Base-by-base conservation (phyloP, 2,888 invertebrate species). In the Agrochola lychnidis region DNA sequence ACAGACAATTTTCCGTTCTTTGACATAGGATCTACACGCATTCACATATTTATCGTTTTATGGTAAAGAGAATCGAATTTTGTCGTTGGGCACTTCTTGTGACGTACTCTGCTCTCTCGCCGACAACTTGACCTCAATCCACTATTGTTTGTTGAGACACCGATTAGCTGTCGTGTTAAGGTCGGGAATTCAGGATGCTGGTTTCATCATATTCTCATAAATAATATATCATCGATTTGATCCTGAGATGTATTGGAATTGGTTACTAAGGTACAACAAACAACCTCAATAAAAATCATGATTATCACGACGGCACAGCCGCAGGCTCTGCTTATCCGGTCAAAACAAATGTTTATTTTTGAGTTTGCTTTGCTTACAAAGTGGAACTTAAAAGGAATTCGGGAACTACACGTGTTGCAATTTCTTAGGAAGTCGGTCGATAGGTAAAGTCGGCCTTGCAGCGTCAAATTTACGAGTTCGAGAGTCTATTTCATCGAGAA, bases 111-210 rank as follows among this genome's bases (percentile, higher is more conserved):
- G 57, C 73, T 45, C 64, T 64, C 69, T 70, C 53, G 61, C 25
- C n/a, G 30, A 25, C 69, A 73, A 80, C 79, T 85, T 87, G 78
- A 87, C 87, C 74, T 56, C 59, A 36, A 67, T 84, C 53, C 45
- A 66, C 57, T 62, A 66, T 69, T 62, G 73, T 70, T 73, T 51
- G 67, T 67, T 72, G 61, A 57, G 66, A 70, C 36, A 53, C 57
- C 59, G 53, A 82, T 82, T 68, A 73, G 57, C 73, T 59, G 45
- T 53, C 51, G 30, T 16, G 62, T n/a, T 51, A 59, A 62, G n/a
- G 72, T 67, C 36, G n/a, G n/a, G 36, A 57, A n/a, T n/a, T 67
- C 57, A 67, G 25, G 42, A 59, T 48, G 40, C n/a, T 59, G 45
- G 40, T n/a, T 69, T 53, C 3, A 36, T 40, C 40, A 53, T 67